Conservation (phyloP, 1,140 invertebrate species). For the Penaeus chinensis region DNA sequence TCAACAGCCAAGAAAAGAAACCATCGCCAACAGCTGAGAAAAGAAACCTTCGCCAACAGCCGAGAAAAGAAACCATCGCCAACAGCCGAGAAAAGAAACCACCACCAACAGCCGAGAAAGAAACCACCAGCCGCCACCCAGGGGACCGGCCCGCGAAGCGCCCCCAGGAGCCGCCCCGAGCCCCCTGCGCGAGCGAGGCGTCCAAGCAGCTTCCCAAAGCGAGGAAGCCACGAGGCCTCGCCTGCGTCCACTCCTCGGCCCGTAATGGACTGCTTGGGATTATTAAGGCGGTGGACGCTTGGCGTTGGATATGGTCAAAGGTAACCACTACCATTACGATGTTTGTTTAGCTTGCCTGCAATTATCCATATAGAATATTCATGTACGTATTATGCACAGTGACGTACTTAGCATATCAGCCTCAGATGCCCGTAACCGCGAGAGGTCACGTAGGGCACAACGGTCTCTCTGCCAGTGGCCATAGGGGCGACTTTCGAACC, state of each 20-base stretch:
- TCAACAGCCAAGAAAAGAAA: no score
- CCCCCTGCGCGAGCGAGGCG: no score
- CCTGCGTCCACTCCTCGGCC: neutral
- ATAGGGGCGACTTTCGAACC: neutral
- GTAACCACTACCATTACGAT: conserved; percentile 53
- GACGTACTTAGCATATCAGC: conserved; percentile 38
- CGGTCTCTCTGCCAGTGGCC: neutral
- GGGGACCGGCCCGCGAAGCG: no score
- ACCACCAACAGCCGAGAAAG: no score
- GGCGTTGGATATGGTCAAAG: conserved; percentile 50
- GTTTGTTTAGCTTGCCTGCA: conserved; percentile 54
- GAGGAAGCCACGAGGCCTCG: no score
- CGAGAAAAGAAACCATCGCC: no score
- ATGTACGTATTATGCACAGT: conserved; percentile 51
- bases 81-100: no score
- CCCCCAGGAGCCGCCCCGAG: no score
- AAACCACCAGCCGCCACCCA: no score
- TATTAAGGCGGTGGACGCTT: neutral
- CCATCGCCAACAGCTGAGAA: no score
- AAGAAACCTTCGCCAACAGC: no score
- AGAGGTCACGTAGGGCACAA: neutral
- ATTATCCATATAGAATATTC: conserved; percentile 60
- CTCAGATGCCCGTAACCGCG: conserved; percentile 13
- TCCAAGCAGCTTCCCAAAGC: no score
- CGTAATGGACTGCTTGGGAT: conserved; percentile 19